These are phyloP conservation scores for Megaustenia siamemsis DNA, from an alignment of 2,888 invertebrate genomes.

Conservation along the genomic window DNA sequence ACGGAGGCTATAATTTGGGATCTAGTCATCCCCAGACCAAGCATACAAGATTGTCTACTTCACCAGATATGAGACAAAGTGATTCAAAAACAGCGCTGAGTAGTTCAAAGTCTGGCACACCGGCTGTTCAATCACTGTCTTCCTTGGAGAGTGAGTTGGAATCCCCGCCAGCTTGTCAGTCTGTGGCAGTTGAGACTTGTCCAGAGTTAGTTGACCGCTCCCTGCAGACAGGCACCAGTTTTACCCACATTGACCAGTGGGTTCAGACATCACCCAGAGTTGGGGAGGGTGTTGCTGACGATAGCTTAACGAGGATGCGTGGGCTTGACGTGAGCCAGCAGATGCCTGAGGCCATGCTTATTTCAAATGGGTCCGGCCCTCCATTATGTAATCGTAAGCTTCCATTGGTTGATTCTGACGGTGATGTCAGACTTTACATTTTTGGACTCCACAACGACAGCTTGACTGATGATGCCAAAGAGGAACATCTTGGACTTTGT, in stretches of 20 bases:
- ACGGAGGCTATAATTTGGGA: conserved; percentile 47
- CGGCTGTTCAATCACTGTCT: neutral
- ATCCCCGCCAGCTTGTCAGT: neutral
- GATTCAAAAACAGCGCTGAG: neutral
- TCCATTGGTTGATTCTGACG: neutral
- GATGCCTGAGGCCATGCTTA: neutral
- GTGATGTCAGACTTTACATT: neutral
- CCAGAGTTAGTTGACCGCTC: conserved; percentile 33
- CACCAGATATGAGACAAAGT: neutral
- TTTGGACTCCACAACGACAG: conserved; percentile 32
- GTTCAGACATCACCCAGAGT: conserved; percentile 42
- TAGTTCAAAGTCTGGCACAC: neutral
- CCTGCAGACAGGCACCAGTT: conserved; percentile 42
- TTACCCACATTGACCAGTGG: conserved; percentile 46
- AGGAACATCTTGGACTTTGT: conserved; percentile 31
- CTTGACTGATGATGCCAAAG: conserved; percentile 48
- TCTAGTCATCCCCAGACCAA: conserved; percentile 2
- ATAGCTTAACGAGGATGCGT: too few relatives aligned
- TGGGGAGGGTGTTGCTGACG: neutral
- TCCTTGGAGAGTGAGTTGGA: conserved; percentile 24
- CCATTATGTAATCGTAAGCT: neutral
- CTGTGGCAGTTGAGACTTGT: conserved; percentile 27
- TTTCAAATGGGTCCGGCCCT: neutral
- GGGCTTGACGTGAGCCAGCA: neutral
- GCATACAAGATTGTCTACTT: neutral